Evolutionary conservation across 2,888 invertebrate species (phyloP), one percentile per base, ranked within the genome.

Genomic region (Ctenicera cuprea): DNA sequence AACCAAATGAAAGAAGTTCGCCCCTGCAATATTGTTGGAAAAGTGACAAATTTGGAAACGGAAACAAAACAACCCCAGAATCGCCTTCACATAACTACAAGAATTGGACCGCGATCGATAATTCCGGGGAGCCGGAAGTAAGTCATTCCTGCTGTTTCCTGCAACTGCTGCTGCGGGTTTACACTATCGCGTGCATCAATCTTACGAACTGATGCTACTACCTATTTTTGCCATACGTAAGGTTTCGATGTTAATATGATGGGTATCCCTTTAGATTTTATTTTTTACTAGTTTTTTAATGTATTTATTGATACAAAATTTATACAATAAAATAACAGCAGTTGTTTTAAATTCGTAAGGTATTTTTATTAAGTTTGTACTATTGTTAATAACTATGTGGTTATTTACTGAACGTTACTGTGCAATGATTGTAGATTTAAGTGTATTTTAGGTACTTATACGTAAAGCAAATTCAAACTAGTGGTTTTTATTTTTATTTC

Each of bases 101-200:
- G 71, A 45, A 64, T 71, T 70, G 57, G 52, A 48, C 54, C 48
- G 18, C 71, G 76, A 78, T 78, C 78, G 64, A 78, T 78, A 78
- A 61, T 72, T 76, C 78, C 76, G 77, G 77, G 78, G 68, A 37
- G 69, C 70, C 75, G 77, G 75, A 77, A 77, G 73, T 74, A 62
- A 73, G 66, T 72, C 73, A 74, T 70, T 74, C 68, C 71, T 59
- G 26, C 43, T 59, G 33, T 66, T 52, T 70, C 70, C 73, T 73
- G 73, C 69, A 69, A 65, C 41, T 61, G 64, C 65, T 65, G 64
- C 57, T 73, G 61, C 59, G 37, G 73, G 69, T 70, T 73, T 69
- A 50, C 52, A 61, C 54, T 37, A 52, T 62, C 33, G 41, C 52
- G 48, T 59, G 48, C 69, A 71, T 74, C 71, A 66, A 59, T 73